Percentiles rank a stretch among this genome's conserved stretches.
Conservation (phyloP, 2,797 vertebrate genomes). For the Eupleurogrammus muticus region DNA sequence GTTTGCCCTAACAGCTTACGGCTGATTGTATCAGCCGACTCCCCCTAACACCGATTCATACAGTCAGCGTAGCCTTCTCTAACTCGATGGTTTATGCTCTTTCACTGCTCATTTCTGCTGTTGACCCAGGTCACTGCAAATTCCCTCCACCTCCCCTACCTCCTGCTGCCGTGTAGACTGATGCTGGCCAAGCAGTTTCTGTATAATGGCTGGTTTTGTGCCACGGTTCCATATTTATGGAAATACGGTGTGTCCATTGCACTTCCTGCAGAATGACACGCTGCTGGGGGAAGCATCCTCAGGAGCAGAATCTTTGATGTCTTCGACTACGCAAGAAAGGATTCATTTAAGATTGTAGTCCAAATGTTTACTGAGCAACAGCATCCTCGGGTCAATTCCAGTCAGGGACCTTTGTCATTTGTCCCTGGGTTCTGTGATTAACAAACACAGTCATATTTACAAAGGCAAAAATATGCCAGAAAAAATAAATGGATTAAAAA, state of each 20-base stretch:
- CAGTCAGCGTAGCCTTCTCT: slow-evolving; percentile 27
- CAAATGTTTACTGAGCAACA: too few species aligned
- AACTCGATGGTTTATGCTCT: slow-evolving; percentile 31
- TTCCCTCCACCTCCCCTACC: slow-evolving; percentile 15
- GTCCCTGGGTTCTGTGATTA: too few species aligned
- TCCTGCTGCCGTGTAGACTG: slow-evolving; percentile 40
- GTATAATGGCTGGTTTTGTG: slow-evolving; percentile 34
- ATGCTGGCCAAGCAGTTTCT: slow-evolving; percentile 49
- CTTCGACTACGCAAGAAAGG: neutral
- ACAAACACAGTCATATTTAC: too few species aligned
- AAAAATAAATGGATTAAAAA: too few species aligned
- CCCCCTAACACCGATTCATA: slow-evolving; percentile 1
- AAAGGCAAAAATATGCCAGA: too few species aligned
- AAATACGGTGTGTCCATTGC: slow-evolving; percentile 24
- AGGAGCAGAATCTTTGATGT: neutral
- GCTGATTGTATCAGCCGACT: slow-evolving; percentile 24
- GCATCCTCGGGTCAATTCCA: too few species aligned
- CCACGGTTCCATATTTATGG: slow-evolving; percentile 45
- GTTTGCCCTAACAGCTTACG: slow-evolving; percentile 13
- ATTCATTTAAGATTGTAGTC: neutral
- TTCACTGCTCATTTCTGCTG: slow-evolving; percentile 25
- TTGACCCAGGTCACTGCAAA: slow-evolving; percentile 31
- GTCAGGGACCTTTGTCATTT: too few species aligned
- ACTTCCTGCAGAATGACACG: slow-evolving; percentile 11
- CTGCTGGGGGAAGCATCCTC: neutral